phyloP scores from a whole-genome alignment of 2,113 vertebrate species.

The Baryphthengus martii region DNA sequence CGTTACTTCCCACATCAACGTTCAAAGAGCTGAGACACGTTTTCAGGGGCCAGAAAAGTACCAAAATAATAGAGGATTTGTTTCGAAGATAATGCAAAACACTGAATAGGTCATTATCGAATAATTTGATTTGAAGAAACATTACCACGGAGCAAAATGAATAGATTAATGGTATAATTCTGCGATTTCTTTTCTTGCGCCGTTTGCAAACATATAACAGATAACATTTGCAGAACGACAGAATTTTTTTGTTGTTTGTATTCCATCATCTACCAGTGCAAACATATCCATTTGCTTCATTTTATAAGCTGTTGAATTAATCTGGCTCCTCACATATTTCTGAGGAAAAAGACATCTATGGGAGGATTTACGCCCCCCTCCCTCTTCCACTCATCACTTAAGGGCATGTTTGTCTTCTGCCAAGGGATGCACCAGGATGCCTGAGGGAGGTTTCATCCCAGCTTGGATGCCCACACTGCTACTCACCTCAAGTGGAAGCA shows the following conservation, averaged over 20 bases:
- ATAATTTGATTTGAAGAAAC: conserved; percentile 37
- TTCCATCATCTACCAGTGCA: not conserved
- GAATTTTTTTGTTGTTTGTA: not conserved
- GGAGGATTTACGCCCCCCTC: not conserved
- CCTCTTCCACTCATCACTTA: not conserved
- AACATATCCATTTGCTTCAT: not conserved
- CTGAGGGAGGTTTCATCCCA: not conserved
- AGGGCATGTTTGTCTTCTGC: not conserved
- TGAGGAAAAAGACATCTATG: not conserved
- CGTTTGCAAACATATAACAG: not conserved
- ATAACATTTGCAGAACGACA: not conserved
- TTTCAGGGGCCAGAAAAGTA: not conserved
- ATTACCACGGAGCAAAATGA: not conserved
- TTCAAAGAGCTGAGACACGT: not conserved
- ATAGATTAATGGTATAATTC: not conserved
- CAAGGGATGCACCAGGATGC: not conserved
- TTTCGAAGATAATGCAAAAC: conserved; percentile 20
- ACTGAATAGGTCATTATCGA: conserved; percentile 43
- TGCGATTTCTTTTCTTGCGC: not conserved
- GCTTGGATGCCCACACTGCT: not conserved
- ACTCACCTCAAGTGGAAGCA: not conserved
- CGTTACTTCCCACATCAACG: not conserved
- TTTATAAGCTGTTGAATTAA: conserved; percentile 4
- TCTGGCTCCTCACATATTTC: not conserved
- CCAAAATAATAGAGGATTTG: conserved; percentile 32